Evolutionary conservation across 2,797 vertebrate genomes (phyloP).

Genomic region (Bufotes viridis): DNA sequence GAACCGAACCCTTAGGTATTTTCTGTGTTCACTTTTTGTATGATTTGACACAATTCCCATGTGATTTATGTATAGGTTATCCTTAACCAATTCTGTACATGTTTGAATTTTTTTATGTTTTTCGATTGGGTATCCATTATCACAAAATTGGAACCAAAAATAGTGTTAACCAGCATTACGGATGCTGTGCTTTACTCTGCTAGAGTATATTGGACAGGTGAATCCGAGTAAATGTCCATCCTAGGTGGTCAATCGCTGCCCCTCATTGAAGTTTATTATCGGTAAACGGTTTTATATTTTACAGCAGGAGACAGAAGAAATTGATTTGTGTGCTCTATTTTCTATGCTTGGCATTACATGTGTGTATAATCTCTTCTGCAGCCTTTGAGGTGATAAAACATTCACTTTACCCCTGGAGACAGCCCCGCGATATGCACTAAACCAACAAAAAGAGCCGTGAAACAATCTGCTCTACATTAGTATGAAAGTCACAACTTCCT

Average conservation of each 20-base stretch:
- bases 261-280: background rate
- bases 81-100: too few species aligned
- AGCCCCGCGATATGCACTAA: slow-evolving; percentile 44
- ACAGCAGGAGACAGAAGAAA: slow-evolving; percentile 25
- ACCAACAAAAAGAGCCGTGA: slow-evolving; percentile 34
- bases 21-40: too few species aligned
- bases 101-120: too few species aligned
- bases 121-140: too few species aligned
- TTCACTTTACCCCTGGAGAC: slow-evolving; percentile 35
- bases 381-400: slow-evolving; percentile 45
- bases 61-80: too few species aligned
- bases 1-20: too few species aligned
- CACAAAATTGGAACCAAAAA: too few species aligned
- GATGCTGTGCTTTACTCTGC: background rate
- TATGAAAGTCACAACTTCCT: slow-evolving; percentile 49
- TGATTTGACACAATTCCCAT: too few species aligned
- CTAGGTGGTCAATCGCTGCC: background rate
- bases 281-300: background rate
- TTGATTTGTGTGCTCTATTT: slow-evolving; percentile 50
- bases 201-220: background rate
- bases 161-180: too few species aligned
- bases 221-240: background rate
- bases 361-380: slow-evolving; percentile 40
- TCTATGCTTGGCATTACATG: slow-evolving; percentile 46
- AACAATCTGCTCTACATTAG: slow-evolving; percentile 34